Evolutionary conservation across 2,888 invertebrate genomes (phyloP).

Genomic region (Archips crataeganus): DNA sequence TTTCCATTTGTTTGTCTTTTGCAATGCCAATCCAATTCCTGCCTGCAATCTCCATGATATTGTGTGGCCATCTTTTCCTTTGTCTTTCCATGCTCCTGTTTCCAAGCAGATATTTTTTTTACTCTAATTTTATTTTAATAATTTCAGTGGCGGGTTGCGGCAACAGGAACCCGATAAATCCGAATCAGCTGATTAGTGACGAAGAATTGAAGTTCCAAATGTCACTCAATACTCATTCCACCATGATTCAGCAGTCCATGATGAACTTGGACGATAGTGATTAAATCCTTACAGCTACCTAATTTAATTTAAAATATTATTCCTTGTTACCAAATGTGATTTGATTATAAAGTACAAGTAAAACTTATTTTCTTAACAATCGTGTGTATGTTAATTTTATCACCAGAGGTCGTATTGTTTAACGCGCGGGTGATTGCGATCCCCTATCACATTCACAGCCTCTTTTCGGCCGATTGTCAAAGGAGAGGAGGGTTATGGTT

Average conservation of each 20-base stretch:
- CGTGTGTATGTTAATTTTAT: no score
- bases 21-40: no score
- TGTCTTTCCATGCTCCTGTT: no score
- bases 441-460: no score
- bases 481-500: no score
- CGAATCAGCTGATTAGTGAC: conserved; percentile 66
- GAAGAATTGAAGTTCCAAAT: conserved; percentile 73
- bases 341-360: neutral
- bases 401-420: no score
- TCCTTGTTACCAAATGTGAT: conserved; percentile 15
- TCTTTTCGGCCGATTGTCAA: no score
- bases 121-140: conserved; percentile 4
- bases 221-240: conserved; percentile 67
- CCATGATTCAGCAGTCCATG: conserved; percentile 66
- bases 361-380: neutral
- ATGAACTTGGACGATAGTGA: conserved; percentile 57
- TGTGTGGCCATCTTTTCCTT: no score
- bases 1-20: no score
- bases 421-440: no score
- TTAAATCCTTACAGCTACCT: neutral
- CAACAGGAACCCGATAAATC: conserved; percentile 66
- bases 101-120: no score
- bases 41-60: no score
- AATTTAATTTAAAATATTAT: neutral
- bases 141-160: conserved; percentile 80